Evolutionary conservation across 1,140 invertebrate genomes (phyloP).

Genomic region (Drosophila ananassae): DNA sequence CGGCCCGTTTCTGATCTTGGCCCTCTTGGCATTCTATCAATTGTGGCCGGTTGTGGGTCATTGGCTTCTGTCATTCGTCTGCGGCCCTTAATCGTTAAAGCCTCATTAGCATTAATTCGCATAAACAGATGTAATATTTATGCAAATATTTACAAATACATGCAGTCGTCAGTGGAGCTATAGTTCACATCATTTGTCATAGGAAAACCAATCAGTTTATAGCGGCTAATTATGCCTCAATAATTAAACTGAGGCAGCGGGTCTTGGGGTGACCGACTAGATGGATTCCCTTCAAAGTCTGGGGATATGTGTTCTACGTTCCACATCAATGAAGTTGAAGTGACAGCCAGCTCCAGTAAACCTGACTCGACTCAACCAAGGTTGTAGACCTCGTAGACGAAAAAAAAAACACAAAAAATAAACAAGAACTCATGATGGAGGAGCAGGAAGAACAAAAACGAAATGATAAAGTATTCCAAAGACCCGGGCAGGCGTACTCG

Average conservation of each 20-base stretch:
- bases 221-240: slow-evolving; percentile 68
- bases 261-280: neutral
- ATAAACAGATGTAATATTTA: slow-evolving; percentile 66
- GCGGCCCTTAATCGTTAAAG: slow-evolving; percentile 44
- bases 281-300: neutral
- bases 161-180: neutral
- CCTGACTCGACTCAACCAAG: slow-evolving; percentile 44
- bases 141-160: slow-evolving; percentile 69
- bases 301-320: neutral
- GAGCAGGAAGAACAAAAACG: slow-evolving; percentile 21
- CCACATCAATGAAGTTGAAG: slow-evolving; percentile 24
- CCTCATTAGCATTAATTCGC: slow-evolving; percentile 58
- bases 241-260: slow-evolving; percentile 63
- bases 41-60: slow-evolving; percentile 63
- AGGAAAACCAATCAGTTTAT: slow-evolving; percentile 59
- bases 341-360: slow-evolving; percentile 39
- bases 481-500: slow-evolving; percentile 10
- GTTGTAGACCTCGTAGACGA: slow-evolving; percentile 69
- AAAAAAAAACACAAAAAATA: slow-evolving; percentile 11
- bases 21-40: slow-evolving; percentile 48
- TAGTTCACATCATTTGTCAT: slow-evolving; percentile 73
- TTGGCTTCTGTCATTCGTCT: slow-evolving; percentile 51
- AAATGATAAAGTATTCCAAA: slow-evolving; percentile 46
- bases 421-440: slow-evolving; percentile 7
- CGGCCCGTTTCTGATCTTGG: slow-evolving; percentile 35